These are phyloP conservation scores for Lepisosteus oculatus DNA, from an alignment of 2,113 vertebrate genomes.

Conservation along the genomic window DNA sequence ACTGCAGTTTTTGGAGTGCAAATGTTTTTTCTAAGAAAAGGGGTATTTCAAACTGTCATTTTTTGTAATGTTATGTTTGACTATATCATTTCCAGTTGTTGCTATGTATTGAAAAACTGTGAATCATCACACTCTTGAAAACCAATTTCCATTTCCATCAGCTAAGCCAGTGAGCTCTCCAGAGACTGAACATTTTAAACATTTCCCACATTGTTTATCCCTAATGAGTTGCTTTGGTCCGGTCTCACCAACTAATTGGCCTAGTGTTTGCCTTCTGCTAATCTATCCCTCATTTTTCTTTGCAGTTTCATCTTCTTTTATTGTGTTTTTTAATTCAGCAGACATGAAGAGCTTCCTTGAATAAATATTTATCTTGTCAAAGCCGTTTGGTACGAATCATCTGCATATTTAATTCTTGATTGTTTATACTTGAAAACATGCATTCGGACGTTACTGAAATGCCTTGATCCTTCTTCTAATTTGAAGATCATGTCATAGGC, in stretches of 20 bases:
- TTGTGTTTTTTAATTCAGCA: too few species aligned
- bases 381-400: conserved; percentile 10
- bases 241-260: conserved; percentile 15
- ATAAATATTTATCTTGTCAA: neutral
- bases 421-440: conserved; percentile 20
- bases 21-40: too few species aligned
- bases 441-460: neutral
- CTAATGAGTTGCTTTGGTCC: conserved; percentile 18
- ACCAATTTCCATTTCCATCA: neutral
- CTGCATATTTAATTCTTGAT: conserved; percentile 14
- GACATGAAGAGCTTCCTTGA: neutral
- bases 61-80: too few species aligned
- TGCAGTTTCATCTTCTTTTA: neutral
- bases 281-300: neutral
- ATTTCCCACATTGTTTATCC: conserved; percentile 18
- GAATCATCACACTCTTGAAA: neutral
- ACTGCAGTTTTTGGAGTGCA: too few species aligned
- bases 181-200: conserved; percentile 7
- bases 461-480: neutral
- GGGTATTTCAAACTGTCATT: too few species aligned
- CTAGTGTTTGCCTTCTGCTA: conserved; percentile 3
- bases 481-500: conserved; percentile 5
- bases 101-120: conserved; percentile 11
- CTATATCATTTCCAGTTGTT: neutral
- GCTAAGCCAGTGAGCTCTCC: neutral